A percentile compares a stretch with the other conserved stretches of the same genome.
Evolutionary conservation across 2,888 invertebrate genomes (phyloP).

Genomic region (Uloborus plumipes): DNA sequence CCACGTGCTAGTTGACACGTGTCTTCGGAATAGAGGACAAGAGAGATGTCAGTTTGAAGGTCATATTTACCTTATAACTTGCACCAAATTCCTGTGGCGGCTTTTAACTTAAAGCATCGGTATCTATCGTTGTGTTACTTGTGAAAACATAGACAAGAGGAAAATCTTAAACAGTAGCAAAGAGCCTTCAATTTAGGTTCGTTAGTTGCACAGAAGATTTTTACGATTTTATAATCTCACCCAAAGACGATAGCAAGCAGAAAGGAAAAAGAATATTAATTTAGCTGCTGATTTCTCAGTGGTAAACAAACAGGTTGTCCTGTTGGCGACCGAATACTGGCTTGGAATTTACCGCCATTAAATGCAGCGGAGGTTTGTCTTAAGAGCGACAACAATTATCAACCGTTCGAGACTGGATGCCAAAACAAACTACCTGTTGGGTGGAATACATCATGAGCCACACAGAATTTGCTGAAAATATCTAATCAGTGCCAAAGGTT

Average conservation of each 20-base stretch:
- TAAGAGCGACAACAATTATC: constrained; percentile 29
- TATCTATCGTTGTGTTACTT: too few species aligned
- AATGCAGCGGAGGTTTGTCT: constrained; percentile 5
- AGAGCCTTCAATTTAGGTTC: too few species aligned
- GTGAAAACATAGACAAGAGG: too few species aligned
- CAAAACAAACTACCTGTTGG: constrained; percentile 33
- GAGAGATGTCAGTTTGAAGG: too few species aligned
- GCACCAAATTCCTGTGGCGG: too few species aligned
- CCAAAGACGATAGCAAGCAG: constrained; percentile 25
- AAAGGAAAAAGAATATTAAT: neutral
- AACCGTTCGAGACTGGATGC: constrained; percentile 3
- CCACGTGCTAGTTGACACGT: too few species aligned
- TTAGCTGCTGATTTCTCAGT: constrained; percentile 13
- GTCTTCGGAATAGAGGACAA: too few species aligned
- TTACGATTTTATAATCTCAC: constrained; percentile 54
- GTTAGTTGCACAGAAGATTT: constrained; percentile 24
- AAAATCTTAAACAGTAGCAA: too few species aligned
- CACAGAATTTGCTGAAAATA: constrained; percentile 9
- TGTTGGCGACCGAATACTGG: constrained; percentile 36
- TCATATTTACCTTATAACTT: too few species aligned
- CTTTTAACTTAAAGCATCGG: too few species aligned
- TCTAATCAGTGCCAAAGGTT: constrained; percentile 23
- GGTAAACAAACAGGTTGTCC: constrained; percentile 31
- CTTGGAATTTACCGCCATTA: constrained; percentile 6
- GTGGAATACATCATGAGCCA: constrained; percentile 29